Evolutionary conservation across 2,113 vertebrate species (phyloP).

Genomic region (Ciconia boyciana): DNA sequence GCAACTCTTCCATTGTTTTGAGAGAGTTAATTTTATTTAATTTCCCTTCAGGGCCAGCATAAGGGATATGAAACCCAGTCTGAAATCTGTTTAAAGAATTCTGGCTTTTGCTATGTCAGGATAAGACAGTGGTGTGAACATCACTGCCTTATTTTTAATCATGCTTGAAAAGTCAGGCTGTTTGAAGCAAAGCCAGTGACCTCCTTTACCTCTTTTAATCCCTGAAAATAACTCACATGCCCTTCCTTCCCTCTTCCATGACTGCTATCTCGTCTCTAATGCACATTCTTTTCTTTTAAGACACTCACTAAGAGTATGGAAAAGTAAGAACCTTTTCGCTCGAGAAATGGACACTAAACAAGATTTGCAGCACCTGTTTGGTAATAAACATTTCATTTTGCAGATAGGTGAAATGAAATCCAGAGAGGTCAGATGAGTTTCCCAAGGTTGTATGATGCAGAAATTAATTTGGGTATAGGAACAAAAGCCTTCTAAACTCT

Average conservation of each 20-base stretch:
- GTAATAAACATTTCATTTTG: neutral
- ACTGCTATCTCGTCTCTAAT: neutral
- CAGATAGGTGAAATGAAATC: neutral
- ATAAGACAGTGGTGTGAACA: neutral
- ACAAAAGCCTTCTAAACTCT: neutral
- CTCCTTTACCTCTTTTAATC: conserved; percentile 31
- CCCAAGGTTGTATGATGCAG: neutral
- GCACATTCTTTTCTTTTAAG: conserved; percentile 3
- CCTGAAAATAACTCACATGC: neutral
- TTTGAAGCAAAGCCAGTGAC: conserved; percentile 18
- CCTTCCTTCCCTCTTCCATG: conserved; percentile 6
- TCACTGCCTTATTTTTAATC: conserved; percentile 20
- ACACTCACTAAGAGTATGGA: neutral
- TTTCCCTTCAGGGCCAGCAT: neutral
- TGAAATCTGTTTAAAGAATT: neutral
- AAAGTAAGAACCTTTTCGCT: neutral
- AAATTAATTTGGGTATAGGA: neutral
- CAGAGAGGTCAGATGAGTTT: neutral
- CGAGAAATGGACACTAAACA: neutral
- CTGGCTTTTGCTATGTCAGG: neutral
- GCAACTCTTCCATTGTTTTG: neutral
- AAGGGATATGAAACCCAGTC: neutral
- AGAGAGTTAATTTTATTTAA: neutral
- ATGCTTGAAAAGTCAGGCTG: conserved; percentile 17
- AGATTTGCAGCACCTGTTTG: neutral